These are phyloP conservation scores for Holcopasites calliopsidis DNA, from an alignment of 1,140 invertebrate genomes.

Conservation along the genomic window DNA sequence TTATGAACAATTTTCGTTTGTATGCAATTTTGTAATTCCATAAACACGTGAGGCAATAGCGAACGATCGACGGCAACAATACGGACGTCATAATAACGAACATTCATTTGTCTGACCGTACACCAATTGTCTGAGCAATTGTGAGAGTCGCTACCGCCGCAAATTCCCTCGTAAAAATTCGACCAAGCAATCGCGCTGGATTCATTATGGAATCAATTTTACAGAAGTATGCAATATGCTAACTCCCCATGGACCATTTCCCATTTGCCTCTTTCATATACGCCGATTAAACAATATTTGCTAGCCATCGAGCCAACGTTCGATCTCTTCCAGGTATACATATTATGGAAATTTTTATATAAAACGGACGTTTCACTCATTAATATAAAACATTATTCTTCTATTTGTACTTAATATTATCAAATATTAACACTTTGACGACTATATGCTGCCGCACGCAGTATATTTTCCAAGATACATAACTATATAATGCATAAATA, in stretches of 20 bases:
- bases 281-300: not conserved
- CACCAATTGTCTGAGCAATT: slow-evolving; percentile 18
- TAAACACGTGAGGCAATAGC: not conserved
- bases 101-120: not conserved
- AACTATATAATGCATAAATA: no score
- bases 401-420: no score
- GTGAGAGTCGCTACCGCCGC: not conserved
- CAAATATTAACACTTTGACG: no score
- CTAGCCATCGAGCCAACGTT: not conserved
- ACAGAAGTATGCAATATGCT: not conserved
- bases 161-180: slow-evolving; percentile 23
- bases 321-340: not conserved
- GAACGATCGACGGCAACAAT: slow-evolving; percentile 1
- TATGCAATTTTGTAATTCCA: not conserved
- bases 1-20: not conserved
- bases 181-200: slow-evolving; percentile 5
- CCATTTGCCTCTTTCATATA: not conserved
- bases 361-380: not conserved
- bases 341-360: not conserved
- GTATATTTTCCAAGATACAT: no score
- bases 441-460: no score
- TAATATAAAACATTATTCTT: no score
- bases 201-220: slow-evolving; percentile 24
- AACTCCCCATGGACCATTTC: not conserved
- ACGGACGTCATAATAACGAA: slow-evolving; percentile 17